Base-by-base conservation (phyloP, 2,888 invertebrate genomes). In the Polylopha cassiicola region DNA sequence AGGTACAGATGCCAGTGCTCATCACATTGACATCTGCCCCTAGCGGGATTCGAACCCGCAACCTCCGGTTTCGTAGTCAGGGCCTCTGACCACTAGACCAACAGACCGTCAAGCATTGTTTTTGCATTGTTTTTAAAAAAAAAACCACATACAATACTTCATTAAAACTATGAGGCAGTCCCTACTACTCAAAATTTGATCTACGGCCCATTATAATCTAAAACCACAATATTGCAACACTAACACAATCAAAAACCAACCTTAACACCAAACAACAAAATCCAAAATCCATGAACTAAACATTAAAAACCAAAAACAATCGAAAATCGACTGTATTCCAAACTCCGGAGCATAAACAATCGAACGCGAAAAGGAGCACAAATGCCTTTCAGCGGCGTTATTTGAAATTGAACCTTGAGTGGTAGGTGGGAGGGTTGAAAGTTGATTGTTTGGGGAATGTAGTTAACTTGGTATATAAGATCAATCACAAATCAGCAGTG, bases 401-500 rank as follows among this genome's bases (percentile, higher is more conserved):
- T 5, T 11, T 11, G 6, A 34, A 34, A 6, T 2, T n/a, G 6
- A 11, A 34, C 29, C n/a, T 11, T 15, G 3, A 6, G 0, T 1
- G 1, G 1, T 6, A 3, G 5, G 3, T 1, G 14, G 10, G n/a
- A 17, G 11, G 17, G 39, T 21, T 14, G 10, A 17, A 9, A 14
- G 11, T 18, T 6, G 15, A 4, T 4, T 16, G 21, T 6, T 2
- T 6, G 7, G 3, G 14, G 27, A 38, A 26, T 38, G 31, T 38
- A 21, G 33, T 26, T 8, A 32, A 44, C 46, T 48, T 28, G 49
- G 51, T 63, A 70, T 64, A 72, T 72, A 77, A 63, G 66, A 80
- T 80, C 81, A 80, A 81, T 81, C 79, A 78, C 80, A 81, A 79
- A 79, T 79, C 79, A 78, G 71, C 55, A 70, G 52, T 70, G 78